Conservation (phyloP, 2,888 invertebrate species). For the Meteorus cinctellus region DNA sequence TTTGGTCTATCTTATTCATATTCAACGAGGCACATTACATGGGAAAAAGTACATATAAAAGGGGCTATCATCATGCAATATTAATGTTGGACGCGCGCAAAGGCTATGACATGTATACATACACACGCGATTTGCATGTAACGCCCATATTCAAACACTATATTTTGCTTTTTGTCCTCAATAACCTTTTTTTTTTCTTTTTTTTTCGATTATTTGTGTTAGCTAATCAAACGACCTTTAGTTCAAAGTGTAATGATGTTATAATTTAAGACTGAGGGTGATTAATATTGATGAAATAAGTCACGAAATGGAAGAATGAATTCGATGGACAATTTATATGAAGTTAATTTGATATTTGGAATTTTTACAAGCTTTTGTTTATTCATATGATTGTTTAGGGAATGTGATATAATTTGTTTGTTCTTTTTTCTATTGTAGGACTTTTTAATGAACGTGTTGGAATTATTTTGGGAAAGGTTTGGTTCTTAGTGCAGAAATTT, state of each 20-base stretch:
- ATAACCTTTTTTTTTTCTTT: background rate
- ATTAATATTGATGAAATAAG: constrained; percentile 15
- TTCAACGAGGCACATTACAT: constrained; percentile 46
- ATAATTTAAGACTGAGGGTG: background rate
- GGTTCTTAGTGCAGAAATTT: no score
- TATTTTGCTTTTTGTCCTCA: constrained; percentile 10
- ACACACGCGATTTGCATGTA: constrained; percentile 36
- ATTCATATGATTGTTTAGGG: background rate
- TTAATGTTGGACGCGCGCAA: constrained; percentile 35
- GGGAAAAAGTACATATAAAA: constrained; percentile 53
- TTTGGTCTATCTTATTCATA: constrained; percentile 54
- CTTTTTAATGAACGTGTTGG: no score
- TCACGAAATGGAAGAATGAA: background rate
- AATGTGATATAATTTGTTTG: no score
- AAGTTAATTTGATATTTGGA: background rate
- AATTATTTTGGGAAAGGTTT: no score
- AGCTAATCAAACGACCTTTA: background rate
- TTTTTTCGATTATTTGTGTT: background rate
- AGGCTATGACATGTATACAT: background rate
- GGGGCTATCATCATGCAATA: constrained; percentile 38
- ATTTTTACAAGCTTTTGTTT: background rate
- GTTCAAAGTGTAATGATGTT: background rate
- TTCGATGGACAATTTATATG: background rate
- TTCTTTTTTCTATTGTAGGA: no score
- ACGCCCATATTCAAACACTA: background rate